Evolutionary conservation across 2,888 invertebrate species (phyloP).

Genomic region (Macaria liturata): DNA sequence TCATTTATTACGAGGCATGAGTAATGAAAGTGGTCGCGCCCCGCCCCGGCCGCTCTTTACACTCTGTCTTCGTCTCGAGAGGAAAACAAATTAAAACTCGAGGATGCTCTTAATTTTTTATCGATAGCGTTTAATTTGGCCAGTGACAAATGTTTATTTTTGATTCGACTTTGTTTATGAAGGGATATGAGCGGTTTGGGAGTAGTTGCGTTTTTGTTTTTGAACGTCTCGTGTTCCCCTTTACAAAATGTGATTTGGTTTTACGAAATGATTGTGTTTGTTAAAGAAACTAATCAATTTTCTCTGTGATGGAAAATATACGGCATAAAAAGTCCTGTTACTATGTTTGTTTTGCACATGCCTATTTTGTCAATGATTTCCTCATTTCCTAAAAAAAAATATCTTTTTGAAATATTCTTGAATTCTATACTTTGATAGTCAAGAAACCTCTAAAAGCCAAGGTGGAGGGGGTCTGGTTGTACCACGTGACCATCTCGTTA

Average conservation of each 20-base stretch:
- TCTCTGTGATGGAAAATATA: too few relatives aligned
- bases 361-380: too few relatives aligned
- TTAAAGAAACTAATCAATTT: too few relatives aligned
- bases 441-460: neutral
- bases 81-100: slow-evolving; percentile 65
- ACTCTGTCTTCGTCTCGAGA: slow-evolving; percentile 76
- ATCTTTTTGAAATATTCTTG: neutral
- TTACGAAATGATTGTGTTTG: too few relatives aligned
- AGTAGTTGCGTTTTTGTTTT: slow-evolving; percentile 17
- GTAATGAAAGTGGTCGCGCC: slow-evolving; percentile 80
- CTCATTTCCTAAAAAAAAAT: too few relatives aligned
- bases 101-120: slow-evolving; percentile 51
- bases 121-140: slow-evolving; percentile 62
- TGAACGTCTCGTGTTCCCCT: too few relatives aligned
- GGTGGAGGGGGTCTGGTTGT: neutral
- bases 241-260: too few relatives aligned
- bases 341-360: too few relatives aligned
- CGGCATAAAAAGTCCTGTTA: too few relatives aligned
- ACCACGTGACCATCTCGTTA: slow-evolving; percentile 73
- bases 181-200: slow-evolving; percentile 34
- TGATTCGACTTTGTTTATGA: slow-evolving; percentile 17
- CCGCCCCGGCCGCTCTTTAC: slow-evolving; percentile 74
- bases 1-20: slow-evolving; percentile 80
- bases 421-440: slow-evolving; percentile 13
- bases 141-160: slow-evolving; percentile 71